Percentiles rank a stretch among this genome's conserved stretches.
These are phyloP conservation scores for Nannoperca australis DNA, from an alignment of 2,797 vertebrate genomes.

Conservation along the genomic window DNA sequence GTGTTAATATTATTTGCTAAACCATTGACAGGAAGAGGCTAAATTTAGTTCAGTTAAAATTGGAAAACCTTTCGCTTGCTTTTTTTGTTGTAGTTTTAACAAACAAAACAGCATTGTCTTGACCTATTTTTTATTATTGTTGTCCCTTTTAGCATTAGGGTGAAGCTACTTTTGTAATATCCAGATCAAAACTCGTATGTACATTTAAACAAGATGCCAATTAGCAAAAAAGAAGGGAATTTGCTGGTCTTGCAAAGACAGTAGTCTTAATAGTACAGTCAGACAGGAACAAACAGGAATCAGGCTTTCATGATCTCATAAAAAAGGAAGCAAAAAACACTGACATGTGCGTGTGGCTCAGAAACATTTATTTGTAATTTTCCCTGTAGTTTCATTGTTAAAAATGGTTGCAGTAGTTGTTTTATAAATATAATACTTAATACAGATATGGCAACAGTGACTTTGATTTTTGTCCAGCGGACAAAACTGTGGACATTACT, in stretches of 20 bases:
- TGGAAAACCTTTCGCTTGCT: neutral
- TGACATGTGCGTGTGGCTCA: neutral
- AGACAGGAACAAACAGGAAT: conserved; percentile 6
- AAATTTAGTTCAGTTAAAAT: neutral
- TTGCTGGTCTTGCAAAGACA: neutral
- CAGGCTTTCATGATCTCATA: neutral
- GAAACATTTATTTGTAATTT: neutral
- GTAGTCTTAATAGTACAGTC: neutral
- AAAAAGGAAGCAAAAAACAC: conserved; percentile 16
- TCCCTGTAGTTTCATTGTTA: neutral
- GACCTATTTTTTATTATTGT: neutral
- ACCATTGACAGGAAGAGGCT: neutral
- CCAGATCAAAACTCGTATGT: neutral
- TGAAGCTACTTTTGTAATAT: neutral
- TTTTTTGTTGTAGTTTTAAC: neutral
- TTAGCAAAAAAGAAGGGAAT: neutral
- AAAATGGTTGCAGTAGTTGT: neutral
- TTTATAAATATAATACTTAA: neutral
- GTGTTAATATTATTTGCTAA: neutral
- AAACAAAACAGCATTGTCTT: neutral
- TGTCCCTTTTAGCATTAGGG: neutral
- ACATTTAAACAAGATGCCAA: neutral
- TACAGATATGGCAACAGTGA: neutral
- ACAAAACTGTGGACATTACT: conserved; percentile 16
- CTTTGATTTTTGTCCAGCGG: neutral